Percentiles rank a stretch among this genome's conserved stretches.
Evolutionary conservation across 64 coral and sea anemone genomes (phyloP).

Genomic region (Montipora foliosa): DNA sequence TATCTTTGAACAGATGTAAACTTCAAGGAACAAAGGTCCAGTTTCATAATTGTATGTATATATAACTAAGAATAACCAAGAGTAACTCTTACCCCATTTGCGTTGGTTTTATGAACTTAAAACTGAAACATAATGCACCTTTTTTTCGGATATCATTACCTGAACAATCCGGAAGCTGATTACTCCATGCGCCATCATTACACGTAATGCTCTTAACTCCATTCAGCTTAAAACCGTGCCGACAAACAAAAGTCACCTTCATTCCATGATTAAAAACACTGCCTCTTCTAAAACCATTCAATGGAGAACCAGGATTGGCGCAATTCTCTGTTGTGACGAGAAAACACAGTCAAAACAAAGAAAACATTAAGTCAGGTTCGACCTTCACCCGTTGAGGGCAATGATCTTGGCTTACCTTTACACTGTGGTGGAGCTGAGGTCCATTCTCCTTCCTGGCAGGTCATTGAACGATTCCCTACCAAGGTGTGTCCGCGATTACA

Average conservation of each 20-base stretch:
- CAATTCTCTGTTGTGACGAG: not conserved
- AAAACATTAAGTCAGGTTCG: too few relatives aligned
- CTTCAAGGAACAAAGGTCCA: too few relatives aligned
- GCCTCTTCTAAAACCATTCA: slow-evolving; percentile 43
- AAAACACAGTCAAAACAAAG: too few relatives aligned
- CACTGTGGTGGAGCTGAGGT: slow-evolving; percentile 9
- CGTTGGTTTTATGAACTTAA: too few relatives aligned
- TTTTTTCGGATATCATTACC: not conserved
- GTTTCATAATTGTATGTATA: too few relatives aligned
- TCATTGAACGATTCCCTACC: slow-evolving; percentile 19
- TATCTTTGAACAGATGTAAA: too few relatives aligned
- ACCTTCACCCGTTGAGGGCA: not conserved
- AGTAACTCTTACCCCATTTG: too few relatives aligned
- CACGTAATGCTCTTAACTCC: slow-evolving; percentile 17
- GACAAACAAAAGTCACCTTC: slow-evolving; percentile 31
- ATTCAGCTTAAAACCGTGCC: slow-evolving; percentile 7
- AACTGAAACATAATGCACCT: too few relatives aligned
- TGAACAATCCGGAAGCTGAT: slow-evolving; percentile 10
- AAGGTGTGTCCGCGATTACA: slow-evolving; percentile 8
- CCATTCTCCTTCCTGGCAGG: slow-evolving; percentile 54
- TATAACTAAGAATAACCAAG: too few relatives aligned
- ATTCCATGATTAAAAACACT: slow-evolving; percentile 37
- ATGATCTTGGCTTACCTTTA: slow-evolving; percentile 2
- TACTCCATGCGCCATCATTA: slow-evolving; percentile 51
- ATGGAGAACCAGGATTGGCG: slow-evolving; percentile 10